phyloP scores from a whole-genome alignment of 2,888 invertebrate species.

The Tanypteryx hageni region DNA sequence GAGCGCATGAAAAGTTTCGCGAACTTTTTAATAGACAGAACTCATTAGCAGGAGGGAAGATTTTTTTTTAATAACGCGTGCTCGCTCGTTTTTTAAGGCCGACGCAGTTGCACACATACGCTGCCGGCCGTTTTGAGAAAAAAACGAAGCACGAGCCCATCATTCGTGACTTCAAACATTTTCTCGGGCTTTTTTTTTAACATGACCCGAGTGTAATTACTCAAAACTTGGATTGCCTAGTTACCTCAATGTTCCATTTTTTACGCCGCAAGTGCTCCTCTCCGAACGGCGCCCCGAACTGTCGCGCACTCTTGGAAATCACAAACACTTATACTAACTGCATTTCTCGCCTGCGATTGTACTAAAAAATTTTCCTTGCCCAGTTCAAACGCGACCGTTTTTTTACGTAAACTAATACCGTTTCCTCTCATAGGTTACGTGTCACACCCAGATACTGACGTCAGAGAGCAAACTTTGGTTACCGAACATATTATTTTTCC shows the following conservation, averaged over 20 bases:
- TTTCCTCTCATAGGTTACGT: too few species aligned
- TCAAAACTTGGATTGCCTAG: constrained; percentile 23
- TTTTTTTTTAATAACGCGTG: constrained; percentile 43
- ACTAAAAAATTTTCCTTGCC: not conserved
- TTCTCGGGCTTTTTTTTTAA: not conserved
- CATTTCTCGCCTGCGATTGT: not conserved
- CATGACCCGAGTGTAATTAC: not conserved
- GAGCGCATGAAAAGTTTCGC: not conserved
- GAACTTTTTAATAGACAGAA: constrained; percentile 46
- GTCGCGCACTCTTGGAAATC: not conserved
- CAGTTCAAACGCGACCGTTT: not conserved
- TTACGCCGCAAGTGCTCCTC: not conserved
- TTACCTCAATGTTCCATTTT: not conserved
- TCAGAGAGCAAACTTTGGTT: too few species aligned
- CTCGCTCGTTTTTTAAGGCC: not conserved
- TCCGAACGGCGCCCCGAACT: not conserved
- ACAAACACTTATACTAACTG: not conserved
- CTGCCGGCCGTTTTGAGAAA: not conserved
- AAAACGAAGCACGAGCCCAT: not conserved
- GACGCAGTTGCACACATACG: constrained; percentile 20
- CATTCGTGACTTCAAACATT: constrained; percentile 22
- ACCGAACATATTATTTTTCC: too few species aligned
- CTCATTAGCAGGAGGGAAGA: constrained; percentile 38
- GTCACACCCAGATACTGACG: too few species aligned
- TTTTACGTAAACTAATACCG: too few species aligned